Conservation (phyloP, 2,113 vertebrate species). For the Chlamydotis undulata region DNA sequence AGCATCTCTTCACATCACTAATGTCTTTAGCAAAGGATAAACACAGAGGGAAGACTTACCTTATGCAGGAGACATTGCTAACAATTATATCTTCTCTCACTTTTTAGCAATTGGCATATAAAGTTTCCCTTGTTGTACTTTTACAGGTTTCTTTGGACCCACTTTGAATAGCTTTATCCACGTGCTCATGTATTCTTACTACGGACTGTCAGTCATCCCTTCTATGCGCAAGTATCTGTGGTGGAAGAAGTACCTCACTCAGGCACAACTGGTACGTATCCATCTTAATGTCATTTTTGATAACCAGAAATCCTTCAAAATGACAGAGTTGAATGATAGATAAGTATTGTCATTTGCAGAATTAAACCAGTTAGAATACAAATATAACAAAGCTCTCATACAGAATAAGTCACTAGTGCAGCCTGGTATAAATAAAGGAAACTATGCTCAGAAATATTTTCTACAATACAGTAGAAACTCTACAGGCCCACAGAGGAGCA, state of each 20-base stretch:
- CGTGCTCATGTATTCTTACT: slow-evolving; percentile 90
- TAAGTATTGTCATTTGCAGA: neutral
- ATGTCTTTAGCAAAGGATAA: neutral
- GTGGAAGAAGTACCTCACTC: slow-evolving; percentile 92
- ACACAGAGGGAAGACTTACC: neutral
- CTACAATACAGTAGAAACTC: neutral
- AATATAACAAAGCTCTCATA: neutral
- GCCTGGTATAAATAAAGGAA: neutral
- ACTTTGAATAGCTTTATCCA: slow-evolving; percentile 90
- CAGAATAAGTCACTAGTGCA: neutral
- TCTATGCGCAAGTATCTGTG: slow-evolving; percentile 88
- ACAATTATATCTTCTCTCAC: neutral
- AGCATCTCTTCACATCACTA: neutral
- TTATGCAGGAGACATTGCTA: neutral
- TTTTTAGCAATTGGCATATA: neutral
- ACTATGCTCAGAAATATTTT: neutral
- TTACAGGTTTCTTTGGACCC: slow-evolving; percentile 88
- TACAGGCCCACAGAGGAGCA: neutral
- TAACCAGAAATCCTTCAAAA: neutral
- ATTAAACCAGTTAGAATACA: neutral
- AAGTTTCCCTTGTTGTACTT: neutral
- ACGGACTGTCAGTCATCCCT: slow-evolving; percentile 85
- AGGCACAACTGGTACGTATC: slow-evolving; percentile 83
- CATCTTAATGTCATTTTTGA: neutral
- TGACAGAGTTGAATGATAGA: neutral